These are phyloP conservation scores for Cephalopachus bancanus DNA, from an alignment of 2,797 vertebrate genomes.

Conservation along the genomic window DNA sequence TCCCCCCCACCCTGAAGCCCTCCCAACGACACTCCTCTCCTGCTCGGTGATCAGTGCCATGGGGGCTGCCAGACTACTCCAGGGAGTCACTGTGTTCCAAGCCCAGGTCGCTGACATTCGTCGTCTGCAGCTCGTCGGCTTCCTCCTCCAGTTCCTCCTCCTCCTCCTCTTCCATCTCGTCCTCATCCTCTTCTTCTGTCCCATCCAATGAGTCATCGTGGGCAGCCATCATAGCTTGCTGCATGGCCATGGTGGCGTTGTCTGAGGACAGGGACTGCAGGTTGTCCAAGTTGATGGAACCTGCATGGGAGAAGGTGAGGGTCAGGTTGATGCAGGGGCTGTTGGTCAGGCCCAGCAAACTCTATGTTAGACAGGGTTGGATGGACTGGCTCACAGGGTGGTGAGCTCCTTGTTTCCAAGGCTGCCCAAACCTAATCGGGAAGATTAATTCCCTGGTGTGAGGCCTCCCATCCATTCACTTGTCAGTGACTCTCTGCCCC, in stretches of 20 bases:
- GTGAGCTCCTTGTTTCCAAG: background rate
- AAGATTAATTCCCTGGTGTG: no score
- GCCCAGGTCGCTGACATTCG: constrained; percentile 91
- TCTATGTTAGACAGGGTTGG: background rate
- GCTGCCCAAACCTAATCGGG: no score
- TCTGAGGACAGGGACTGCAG: constrained; percentile 97
- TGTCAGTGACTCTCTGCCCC: no score
- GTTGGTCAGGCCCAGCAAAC: background rate
- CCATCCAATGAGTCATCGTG: constrained; percentile 97
- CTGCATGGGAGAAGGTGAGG: constrained; percentile 82
- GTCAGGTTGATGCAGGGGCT: background rate
- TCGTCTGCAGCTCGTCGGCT: constrained; percentile 91
- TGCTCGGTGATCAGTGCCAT: constrained; percentile 45
- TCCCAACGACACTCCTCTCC: constrained; percentile 49
- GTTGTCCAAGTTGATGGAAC: constrained; percentile 95
- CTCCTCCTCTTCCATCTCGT: constrained; percentile 95
- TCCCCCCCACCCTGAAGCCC: constrained; percentile 62
- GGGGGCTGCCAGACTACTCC: constrained; percentile 88
- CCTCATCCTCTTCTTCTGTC: constrained; percentile 97
- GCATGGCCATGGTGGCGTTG: constrained; percentile 97
- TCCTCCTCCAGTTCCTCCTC: constrained; percentile 93
- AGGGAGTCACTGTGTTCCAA: constrained; percentile 97
- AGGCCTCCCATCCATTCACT: background rate
- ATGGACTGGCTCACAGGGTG: background rate
- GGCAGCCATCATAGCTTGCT: constrained; percentile 97